These are phyloP conservation scores for Drosophila saltans DNA, from an alignment of 1,140 invertebrate species.

Conservation along the genomic window DNA sequence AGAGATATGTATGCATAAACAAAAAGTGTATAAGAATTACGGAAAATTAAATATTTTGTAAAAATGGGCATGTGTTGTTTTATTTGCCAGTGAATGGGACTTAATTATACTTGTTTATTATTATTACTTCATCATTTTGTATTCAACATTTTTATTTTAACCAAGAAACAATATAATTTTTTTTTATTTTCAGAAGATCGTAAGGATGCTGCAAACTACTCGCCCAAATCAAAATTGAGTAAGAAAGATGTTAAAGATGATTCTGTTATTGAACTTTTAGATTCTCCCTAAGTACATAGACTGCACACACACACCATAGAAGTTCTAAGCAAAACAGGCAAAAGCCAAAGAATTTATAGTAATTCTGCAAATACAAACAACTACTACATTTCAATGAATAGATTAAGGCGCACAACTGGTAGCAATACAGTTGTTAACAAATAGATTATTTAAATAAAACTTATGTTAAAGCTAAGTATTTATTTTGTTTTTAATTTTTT, in stretches of 20 bases:
- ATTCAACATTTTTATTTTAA: conserved; percentile 6
- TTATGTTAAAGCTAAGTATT: background rate
- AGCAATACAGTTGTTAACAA: background rate
- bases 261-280: conserved; percentile 9
- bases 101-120: background rate
- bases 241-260: conserved; percentile 11
- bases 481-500: background rate
- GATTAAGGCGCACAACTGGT: background rate
- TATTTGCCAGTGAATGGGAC: conserved; percentile 1
- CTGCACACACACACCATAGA: background rate
- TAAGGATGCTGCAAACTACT: background rate
- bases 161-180: conserved; percentile 8
- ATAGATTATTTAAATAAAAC: background rate
- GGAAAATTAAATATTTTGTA: conserved; percentile 12
- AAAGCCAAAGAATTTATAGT: conserved; percentile 10
- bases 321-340: background rate
- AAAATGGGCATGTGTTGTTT: conserved; percentile 10
- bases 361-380: conserved; percentile 6
- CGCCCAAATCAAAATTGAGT: background rate
- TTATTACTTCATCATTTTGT: conserved; percentile 3
- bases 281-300: conserved; percentile 5
- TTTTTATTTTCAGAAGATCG: background rate
- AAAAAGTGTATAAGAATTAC: conserved; percentile 4
- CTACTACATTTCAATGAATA: background rate
- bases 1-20: background rate